phyloP scores from a whole-genome alignment of 2,797 vertebrate genomes.

The Pangasius djambal region DNA sequence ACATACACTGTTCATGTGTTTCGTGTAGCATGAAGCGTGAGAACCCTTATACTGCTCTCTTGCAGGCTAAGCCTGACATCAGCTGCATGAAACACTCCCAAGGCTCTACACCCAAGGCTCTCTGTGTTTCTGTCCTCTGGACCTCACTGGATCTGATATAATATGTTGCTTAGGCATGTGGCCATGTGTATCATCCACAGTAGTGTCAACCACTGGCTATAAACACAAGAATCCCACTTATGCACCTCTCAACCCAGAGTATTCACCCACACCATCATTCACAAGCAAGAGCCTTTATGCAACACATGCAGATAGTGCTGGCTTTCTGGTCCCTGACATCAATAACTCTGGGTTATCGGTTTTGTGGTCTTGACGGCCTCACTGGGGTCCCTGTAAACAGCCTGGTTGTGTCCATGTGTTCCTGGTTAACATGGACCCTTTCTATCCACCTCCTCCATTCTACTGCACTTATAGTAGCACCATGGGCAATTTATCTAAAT shows the following conservation, averaged over 20 bases:
- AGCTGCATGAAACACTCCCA: conserved; percentile 28
- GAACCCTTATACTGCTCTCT: conserved; percentile 23
- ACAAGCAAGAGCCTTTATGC: conserved; percentile 67
- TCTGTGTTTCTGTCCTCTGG: conserved; percentile 31
- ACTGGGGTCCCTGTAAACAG: conserved; percentile 70
- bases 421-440: conserved; percentile 63
- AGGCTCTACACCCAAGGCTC: neutral
- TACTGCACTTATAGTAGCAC: conserved; percentile 70
- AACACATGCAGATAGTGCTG: conserved; percentile 79
- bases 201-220: conserved; percentile 38
- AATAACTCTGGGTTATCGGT: conserved; percentile 79
- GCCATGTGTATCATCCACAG: conserved; percentile 33
- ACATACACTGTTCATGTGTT: conserved; percentile 43
- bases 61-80: conserved; percentile 34
- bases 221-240: conserved; percentile 30
- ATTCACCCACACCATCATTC: conserved; percentile 51
- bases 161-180: conserved; percentile 16
- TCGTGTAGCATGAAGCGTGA: conserved; percentile 35
- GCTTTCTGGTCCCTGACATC: conserved; percentile 79
- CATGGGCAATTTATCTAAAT: conserved; percentile 92
- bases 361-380: conserved; percentile 64
- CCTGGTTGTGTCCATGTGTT: conserved; percentile 63
- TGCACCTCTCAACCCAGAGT: conserved; percentile 32
- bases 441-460: conserved; percentile 64
- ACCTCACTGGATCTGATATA: conserved; percentile 39